Conservation (phyloP, 2,888 invertebrate species). For the Poecilus cupreus region DNA sequence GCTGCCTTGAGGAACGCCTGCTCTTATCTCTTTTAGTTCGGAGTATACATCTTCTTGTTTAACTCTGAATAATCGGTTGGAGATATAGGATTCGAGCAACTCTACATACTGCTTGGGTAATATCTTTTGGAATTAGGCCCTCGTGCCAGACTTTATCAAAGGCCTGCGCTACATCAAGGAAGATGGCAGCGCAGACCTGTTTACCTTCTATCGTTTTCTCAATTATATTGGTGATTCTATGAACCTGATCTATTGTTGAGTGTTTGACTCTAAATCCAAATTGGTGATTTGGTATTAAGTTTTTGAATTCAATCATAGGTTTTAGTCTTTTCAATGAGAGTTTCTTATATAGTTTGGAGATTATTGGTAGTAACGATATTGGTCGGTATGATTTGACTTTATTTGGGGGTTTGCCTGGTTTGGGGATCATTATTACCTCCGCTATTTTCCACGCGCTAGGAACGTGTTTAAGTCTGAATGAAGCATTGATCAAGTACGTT, state of each 20-base stretch:
- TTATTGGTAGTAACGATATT: not conserved
- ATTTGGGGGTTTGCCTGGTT: not conserved
- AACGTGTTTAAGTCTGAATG: not conserved
- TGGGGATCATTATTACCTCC: no score
- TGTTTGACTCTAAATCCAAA: not conserved
- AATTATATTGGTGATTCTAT: not conserved
- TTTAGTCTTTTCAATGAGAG: not conserved
- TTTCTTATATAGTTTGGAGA: no score
- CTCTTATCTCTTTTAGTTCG: not conserved
- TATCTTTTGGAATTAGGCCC: not conserved
- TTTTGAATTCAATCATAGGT: not conserved
- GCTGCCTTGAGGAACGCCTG: not conserved
- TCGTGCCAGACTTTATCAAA: constrained; percentile 31
- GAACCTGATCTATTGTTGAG: constrained; percentile 1
- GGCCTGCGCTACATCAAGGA: constrained; percentile 29
- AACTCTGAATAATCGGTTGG: not conserved
- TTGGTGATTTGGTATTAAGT: not conserved
- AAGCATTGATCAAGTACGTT: not conserved
- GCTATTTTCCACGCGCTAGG: not conserved
- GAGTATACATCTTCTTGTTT: constrained; percentile 6
- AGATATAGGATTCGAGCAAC: not conserved
- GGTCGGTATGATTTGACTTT: not conserved
- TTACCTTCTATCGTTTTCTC: not conserved
- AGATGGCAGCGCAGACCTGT: not conserved
- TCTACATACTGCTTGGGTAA: not conserved